These are phyloP conservation scores for Argyra leucocephala DNA, from an alignment of 2,888 invertebrate species.

Conservation along the genomic window DNA sequence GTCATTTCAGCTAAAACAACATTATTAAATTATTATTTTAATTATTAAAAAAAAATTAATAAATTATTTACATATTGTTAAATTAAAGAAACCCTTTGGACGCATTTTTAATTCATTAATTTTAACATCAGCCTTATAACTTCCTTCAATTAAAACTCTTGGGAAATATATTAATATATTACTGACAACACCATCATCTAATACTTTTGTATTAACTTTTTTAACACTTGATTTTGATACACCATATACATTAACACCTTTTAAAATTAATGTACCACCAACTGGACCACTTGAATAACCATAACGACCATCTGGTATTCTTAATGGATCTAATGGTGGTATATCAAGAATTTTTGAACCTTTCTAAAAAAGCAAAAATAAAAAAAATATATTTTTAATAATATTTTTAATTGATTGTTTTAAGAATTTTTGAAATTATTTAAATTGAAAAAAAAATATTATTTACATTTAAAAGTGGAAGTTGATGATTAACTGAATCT, in stretches of 20 bases:
- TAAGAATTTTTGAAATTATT: background rate
- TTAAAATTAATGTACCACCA: slow-evolving; percentile 39
- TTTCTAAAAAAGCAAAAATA: slow-evolving; percentile 24
- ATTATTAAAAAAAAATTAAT: background rate
- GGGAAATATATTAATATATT: slow-evolving; percentile 52
- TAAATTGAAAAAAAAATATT: background rate
- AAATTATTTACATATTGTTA: slow-evolving; percentile 45
- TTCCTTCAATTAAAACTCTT: slow-evolving; percentile 48
- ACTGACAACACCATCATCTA: slow-evolving; percentile 49
- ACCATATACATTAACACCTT: slow-evolving; percentile 49
- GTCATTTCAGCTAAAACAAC: slow-evolving; percentile 46
- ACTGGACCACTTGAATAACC: slow-evolving; percentile 34
- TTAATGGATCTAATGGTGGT: slow-evolving; percentile 39
- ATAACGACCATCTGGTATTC: slow-evolving; percentile 32
- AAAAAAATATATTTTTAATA: background rate
- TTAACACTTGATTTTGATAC: slow-evolving; percentile 47
- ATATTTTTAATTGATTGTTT: background rate
- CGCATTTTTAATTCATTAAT: slow-evolving; percentile 53
- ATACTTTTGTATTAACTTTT: slow-evolving; percentile 48
- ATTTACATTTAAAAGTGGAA: slow-evolving; percentile 35
- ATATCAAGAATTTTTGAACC: slow-evolving; percentile 38
- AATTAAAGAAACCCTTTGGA: slow-evolving; percentile 51
- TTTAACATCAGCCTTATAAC: slow-evolving; percentile 53
- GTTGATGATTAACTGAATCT: slow-evolving; percentile 47
- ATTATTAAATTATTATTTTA: slow-evolving; percentile 8